A percentile compares a stretch with the other conserved stretches of the same genome.
These are phyloP conservation scores for Pocillopora meandrina DNA, from an alignment of 92 coral and sea anemone genomes.

Conservation along the genomic window DNA sequence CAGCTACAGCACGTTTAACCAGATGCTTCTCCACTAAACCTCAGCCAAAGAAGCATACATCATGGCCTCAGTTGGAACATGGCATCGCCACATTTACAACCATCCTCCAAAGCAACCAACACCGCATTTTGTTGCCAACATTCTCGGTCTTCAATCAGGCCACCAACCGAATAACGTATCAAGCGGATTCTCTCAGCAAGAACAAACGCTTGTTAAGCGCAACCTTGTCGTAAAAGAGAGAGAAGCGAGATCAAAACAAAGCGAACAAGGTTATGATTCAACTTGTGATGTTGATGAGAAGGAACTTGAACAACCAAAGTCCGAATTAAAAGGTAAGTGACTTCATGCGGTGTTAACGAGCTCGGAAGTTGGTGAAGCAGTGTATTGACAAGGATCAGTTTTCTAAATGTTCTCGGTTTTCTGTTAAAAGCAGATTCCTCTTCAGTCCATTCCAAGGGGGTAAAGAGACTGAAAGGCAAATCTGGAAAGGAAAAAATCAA, in stretches of 20 bases:
- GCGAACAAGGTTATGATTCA: not conserved
- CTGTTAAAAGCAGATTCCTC: slow-evolving; percentile 24
- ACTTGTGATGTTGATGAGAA: slow-evolving; percentile 8
- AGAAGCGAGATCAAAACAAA: slow-evolving; percentile 28
- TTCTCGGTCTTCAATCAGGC: slow-evolving; percentile 84
- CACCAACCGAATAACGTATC: slow-evolving; percentile 56
- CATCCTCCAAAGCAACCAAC: slow-evolving; percentile 92
- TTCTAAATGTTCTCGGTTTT: slow-evolving; percentile 61
- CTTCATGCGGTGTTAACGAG: slow-evolving; percentile 46
- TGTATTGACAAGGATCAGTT: slow-evolving; percentile 29
- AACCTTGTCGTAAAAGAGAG: slow-evolving; percentile 7
- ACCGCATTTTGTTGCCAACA: slow-evolving; percentile 94
- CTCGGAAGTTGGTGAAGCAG: slow-evolving; percentile 59
- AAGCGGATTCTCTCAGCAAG: slow-evolving; percentile 21
- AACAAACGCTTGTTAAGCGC: slow-evolving; percentile 32
- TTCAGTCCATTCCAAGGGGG: slow-evolving; percentile 39
- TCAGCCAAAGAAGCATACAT: not conserved
- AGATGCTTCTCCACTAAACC: slow-evolving; percentile 5
- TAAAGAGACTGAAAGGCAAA: slow-evolving; percentile 64
- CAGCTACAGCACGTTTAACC: slow-evolving; percentile 35
- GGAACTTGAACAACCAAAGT: slow-evolving; percentile 42
- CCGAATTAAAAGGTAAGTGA: slow-evolving; percentile 45
- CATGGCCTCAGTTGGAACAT: slow-evolving; percentile 74
- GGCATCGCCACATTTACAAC: slow-evolving; percentile 96
- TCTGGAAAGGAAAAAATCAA: slow-evolving; percentile 69